Conservation (phyloP, 2,797 vertebrate species). For the Varecia variegata region DNA sequence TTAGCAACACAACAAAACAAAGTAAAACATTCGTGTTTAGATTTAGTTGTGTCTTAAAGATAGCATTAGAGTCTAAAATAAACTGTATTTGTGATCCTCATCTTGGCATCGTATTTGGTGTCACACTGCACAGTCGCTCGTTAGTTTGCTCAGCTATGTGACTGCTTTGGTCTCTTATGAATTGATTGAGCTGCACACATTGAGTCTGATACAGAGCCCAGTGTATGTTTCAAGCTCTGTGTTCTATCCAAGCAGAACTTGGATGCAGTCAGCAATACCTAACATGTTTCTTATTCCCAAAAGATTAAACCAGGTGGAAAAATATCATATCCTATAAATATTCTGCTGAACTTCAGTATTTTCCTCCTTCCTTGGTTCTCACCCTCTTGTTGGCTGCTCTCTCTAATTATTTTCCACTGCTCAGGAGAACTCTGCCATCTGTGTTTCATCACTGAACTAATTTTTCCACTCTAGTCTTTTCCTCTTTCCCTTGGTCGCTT, state of each 20-base stretch:
- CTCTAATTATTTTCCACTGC: neutral
- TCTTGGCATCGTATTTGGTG: slow-evolving; percentile 70
- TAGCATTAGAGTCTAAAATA: slow-evolving; percentile 73
- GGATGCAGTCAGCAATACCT: neutral
- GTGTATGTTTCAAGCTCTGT: rapidly evolving
- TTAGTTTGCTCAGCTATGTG: neutral
- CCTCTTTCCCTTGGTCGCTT: neutral
- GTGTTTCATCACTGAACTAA: neutral
- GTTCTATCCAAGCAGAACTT: neutral
- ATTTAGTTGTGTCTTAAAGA: slow-evolving; percentile 75
- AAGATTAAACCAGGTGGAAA: slow-evolving; percentile 39
- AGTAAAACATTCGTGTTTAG: slow-evolving; percentile 77
- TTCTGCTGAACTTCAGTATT: neutral
- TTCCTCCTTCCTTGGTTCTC: neutral
- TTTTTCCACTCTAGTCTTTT: slow-evolving; percentile 13
- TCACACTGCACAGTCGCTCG: neutral
- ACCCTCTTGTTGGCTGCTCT: neutral
- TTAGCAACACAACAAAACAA: slow-evolving; percentile 83
- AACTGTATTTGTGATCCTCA: slow-evolving; percentile 66
- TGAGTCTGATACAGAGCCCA: rapidly evolving
- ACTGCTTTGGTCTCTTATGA: slow-evolving; percentile 43
- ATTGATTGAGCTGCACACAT: neutral
- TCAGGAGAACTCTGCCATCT: neutral
- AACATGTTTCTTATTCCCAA: neutral
- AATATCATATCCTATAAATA: neutral